Evolutionary conservation across 2,113 vertebrate species (phyloP), one percentile per base, ranked within the genome.

Genomic region (Macaca mulatta): DNA sequence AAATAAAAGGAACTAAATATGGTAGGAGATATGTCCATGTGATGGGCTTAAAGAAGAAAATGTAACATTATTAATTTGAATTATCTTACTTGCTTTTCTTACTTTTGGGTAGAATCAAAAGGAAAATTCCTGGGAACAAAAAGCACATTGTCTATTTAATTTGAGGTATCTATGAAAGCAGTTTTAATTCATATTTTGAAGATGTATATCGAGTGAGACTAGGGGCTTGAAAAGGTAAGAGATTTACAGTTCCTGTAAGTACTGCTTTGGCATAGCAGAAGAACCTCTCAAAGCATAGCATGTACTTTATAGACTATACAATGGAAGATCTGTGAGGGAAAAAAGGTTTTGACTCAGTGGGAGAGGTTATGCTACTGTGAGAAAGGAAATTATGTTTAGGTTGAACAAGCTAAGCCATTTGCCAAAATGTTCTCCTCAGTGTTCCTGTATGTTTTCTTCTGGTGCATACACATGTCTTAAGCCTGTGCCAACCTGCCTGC

Each of bases 391-490:
- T 72, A 8, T 13, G 27, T 92, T 84, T 35, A 48, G 12, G 45
- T 45, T 12, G 59, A 74, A 94, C 40, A 10, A 2, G 55, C 10
- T 25, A 6, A 61, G 27, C 23, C 20, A 0, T 83, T 87, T 93
- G 80, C 84, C 57, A 40, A 32, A 52, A 25, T 30, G 84, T 80
- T 78, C 82, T 64, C 86, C 45, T 81, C 14, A 4, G 0, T 22
- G 5, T 59, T 30, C 25, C 45, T 55, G 14, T 25, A 22, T 43
- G 43, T 94, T 90, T 82, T 72, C 23, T 69, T 48, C 59, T 59
- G 32, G 43, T 27, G 1, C 2, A 0, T 4, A 3, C 25, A 3
- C 13, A 1, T 1, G 43, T 45, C 35, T n/a, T n/a, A 18, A 27
- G 40, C 89, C 74, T 32, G 78, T 35, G 79, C 0, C n/a, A 75